Percentiles rank a stretch among this genome's conserved stretches.
Evolutionary conservation across 2,888 invertebrate genomes (phyloP).

Genomic region (Drosophila borealis): DNA sequence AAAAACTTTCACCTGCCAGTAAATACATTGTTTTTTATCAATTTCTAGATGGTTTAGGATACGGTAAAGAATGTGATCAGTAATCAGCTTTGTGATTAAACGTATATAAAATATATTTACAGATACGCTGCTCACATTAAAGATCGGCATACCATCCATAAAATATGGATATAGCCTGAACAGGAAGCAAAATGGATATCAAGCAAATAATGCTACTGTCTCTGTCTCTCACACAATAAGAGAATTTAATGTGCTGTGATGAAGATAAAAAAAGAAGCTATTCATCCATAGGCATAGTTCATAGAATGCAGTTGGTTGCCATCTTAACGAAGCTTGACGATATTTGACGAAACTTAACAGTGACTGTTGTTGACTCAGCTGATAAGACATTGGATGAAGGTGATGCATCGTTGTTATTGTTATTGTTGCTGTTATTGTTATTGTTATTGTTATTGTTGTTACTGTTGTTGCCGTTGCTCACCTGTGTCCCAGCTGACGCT

Average conservation of each 20-base stretch:
- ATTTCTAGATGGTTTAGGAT: too few relatives aligned
- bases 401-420: not conserved
- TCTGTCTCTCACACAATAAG: slow-evolving; percentile 1
- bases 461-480: slow-evolving; percentile 55
- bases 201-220: slow-evolving; percentile 5
- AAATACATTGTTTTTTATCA: too few relatives aligned
- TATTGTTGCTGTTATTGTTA: not conserved
- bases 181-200: slow-evolving; percentile 13
- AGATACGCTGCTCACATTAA: not conserved
- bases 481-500: slow-evolving; percentile 84
- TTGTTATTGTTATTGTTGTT: not conserved
- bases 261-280: not conserved
- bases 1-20: too few relatives aligned
- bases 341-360: slow-evolving; percentile 1
- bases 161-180: slow-evolving; percentile 1
- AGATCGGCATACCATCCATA: not conserved
- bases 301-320: not conserved
- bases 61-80: too few relatives aligned
- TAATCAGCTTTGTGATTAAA: too few relatives aligned
- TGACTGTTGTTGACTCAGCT: slow-evolving; percentile 22
- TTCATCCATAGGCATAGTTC: not conserved
- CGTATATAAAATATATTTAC: not conserved
- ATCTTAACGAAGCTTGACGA: slow-evolving; percentile 6
- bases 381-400: slow-evolving; percentile 17
- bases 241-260: not conserved